These are phyloP conservation scores for Ophonus ardosiacus DNA, from an alignment of 2,888 invertebrate species.

Conservation along the genomic window DNA sequence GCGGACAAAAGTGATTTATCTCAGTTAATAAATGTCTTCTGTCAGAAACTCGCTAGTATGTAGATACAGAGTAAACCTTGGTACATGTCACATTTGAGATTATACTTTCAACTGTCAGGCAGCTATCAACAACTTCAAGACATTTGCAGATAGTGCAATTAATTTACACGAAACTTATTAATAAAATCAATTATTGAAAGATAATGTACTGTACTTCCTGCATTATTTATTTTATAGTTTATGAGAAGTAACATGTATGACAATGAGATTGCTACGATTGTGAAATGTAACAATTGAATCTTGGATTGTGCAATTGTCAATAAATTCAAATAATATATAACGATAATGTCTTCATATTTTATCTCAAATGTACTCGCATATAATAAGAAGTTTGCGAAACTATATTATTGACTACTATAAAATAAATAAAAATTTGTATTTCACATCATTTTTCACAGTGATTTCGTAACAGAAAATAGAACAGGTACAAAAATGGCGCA, in stretches of 20 bases:
- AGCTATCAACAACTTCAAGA: constrained; percentile 23
- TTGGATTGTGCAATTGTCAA: neutral
- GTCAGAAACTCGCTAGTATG: neutral
- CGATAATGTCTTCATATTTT: neutral
- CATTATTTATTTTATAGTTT: neutral
- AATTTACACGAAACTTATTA: constrained; percentile 28
- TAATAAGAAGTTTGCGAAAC: neutral
- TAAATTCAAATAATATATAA: neutral
- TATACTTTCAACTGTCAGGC: constrained; percentile 28
- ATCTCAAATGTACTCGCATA: neutral
- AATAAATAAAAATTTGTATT: neutral
- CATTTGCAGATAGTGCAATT: constrained; percentile 22
- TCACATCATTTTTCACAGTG: too few species aligned
- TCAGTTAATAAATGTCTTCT: constrained; percentile 21
- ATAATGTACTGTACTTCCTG: constrained; percentile 10
- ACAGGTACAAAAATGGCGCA: too few species aligned
- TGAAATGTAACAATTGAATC: neutral
- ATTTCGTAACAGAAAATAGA: too few species aligned
- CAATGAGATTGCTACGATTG: neutral
- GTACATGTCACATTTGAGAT: constrained; percentile 29
- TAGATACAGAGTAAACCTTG: constrained; percentile 18
- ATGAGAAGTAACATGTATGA: neutral
- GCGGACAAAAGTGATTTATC: constrained; percentile 33
- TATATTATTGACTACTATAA: neutral
- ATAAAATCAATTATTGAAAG: constrained; percentile 20